These are phyloP conservation scores for Hydrochoerus hydrochaeris DNA, from an alignment of 2,113 vertebrate genomes.

Conservation along the genomic window DNA sequence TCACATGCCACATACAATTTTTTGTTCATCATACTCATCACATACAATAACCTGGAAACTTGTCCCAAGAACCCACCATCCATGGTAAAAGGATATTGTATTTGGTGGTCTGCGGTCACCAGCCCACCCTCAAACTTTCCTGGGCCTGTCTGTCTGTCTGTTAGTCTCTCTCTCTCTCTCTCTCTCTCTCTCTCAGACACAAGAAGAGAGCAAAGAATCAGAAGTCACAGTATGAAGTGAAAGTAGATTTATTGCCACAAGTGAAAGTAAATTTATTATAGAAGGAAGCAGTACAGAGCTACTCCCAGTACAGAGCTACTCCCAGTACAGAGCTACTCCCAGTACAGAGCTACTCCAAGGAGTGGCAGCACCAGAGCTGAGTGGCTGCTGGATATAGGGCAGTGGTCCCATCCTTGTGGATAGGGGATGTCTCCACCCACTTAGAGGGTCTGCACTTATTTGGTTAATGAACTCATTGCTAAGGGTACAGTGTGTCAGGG, in stretches of 20 bases:
- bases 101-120: neutral
- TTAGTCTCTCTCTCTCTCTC: too few species aligned
- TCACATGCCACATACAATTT: neutral
- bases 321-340: neutral
- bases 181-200: neutral
- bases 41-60: neutral
- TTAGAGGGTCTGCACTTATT: neutral
- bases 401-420: neutral
- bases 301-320: neutral
- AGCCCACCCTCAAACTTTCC: neutral
- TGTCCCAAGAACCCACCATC: neutral
- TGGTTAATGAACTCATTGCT: neutral
- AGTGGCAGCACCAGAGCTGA: neutral
- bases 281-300: neutral
- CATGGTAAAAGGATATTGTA: neutral
- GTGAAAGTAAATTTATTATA: neutral
- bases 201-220: neutral
- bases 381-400: neutral
- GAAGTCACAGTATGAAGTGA: neutral
- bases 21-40: neutral
- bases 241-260: neutral
- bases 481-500: neutral
- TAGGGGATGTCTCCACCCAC: neutral
- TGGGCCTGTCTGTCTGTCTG: neutral
- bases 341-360: neutral